Base-by-base conservation (phyloP, 2,113 vertebrate genomes). In the Caloenas nicobarica region DNA sequence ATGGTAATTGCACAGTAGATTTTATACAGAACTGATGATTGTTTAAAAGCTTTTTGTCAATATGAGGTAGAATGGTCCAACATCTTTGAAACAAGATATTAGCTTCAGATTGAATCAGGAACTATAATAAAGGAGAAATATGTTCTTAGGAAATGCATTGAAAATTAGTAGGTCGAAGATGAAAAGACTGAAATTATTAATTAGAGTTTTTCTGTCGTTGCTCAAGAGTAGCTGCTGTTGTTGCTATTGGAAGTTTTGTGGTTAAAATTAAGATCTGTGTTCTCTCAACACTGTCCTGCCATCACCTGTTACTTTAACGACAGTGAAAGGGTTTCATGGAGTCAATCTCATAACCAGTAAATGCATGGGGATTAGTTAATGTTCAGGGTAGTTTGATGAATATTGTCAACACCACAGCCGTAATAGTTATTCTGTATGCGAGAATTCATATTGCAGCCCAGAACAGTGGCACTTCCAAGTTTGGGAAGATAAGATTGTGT, bases 181-280 rank as follows among this genome's bases (percentile, higher is more conserved):
- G 25, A 96, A 97, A 92, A 94, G 91, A 34, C 21, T 70, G 58
- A 79, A 92, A 89, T 96, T 90, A 84, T 90, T 95, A 93, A 74
- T 95, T 44, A 68, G 34, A 58, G 53, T 36, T 65, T 84, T 95
- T 73, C 92, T 92, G 94, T 87, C 50, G 72, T 38, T 72, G n/a
- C n/a, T 31, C 61, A 86, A 61, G 64, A 92, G 74, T 42, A 84
- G 73, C 53, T 87, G 33, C 16, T 4, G 1, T 76, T 95, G 80
- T 9, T 89, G 77, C 77, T 50, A 8, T 65, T 76, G 73, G n/a
- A 86, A 91, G 53, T 50, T 92, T 73, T 65, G 44, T 92, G 46
- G 65, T 69, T 92, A 51, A 90, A 94, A 95, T 91, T 71, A 91
- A 80, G 53, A 61, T 96, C 42, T 60, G 5, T 90, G 56, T 91